Evolutionary conservation across 2,888 invertebrate genomes (phyloP).

Genomic region (Patella pellucida): DNA sequence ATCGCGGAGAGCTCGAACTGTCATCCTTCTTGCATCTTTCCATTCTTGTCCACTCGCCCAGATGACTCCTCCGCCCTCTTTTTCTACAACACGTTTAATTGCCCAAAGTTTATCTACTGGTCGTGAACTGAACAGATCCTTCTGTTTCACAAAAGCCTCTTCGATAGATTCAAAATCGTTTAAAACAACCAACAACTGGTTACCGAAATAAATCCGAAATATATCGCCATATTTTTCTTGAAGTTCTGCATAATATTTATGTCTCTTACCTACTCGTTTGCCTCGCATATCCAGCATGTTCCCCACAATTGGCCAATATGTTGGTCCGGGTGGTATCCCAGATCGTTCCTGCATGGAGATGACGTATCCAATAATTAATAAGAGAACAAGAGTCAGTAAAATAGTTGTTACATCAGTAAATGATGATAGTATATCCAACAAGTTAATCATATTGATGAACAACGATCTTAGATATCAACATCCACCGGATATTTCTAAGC

Average conservation of each 20-base stretch:
- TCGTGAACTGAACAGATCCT: background rate
- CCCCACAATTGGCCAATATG: background rate
- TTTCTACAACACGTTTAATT: background rate
- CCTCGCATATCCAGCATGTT: background rate
- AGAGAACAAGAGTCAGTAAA: background rate
- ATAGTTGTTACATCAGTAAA: background rate
- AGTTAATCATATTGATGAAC: no score
- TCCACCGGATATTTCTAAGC: no score
- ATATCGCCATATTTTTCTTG: background rate
- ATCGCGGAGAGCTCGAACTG: slow-evolving; percentile 49
- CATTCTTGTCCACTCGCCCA: slow-evolving; percentile 49
- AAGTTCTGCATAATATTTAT: background rate
- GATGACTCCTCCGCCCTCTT: slow-evolving; percentile 39
- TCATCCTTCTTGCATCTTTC: slow-evolving; percentile 47
- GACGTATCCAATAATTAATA: background rate
- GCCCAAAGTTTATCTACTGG: background rate
- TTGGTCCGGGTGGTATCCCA: background rate
- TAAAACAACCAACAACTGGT: background rate
- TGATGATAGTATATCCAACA: no score
- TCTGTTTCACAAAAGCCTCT: background rate
- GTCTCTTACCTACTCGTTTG: background rate
- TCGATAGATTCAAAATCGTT: background rate
- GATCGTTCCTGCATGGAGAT: background rate
- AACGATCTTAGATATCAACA: no score
- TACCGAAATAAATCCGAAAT: background rate